Percentiles rank a stretch among this genome's conserved stretches.
These are phyloP conservation scores for Parnassius glacialis DNA, from an alignment of 2,888 invertebrate genomes.

Conservation along the genomic window DNA sequence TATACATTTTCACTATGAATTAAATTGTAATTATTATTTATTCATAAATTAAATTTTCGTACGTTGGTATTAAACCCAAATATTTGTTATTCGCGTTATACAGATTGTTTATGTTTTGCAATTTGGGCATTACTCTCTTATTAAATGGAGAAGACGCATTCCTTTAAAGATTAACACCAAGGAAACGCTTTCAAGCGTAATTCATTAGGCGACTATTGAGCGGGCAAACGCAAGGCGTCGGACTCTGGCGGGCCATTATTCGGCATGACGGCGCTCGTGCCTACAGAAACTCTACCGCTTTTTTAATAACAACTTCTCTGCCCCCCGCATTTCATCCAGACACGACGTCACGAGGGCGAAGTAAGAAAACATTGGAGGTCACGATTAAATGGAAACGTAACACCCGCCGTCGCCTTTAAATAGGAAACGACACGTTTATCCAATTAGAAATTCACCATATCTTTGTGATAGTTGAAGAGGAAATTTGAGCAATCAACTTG, in stretches of 20 bases:
- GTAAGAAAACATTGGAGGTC: constrained; percentile 51
- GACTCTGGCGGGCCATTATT: constrained; percentile 68
- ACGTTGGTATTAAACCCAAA: no score
- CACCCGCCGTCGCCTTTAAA: constrained; percentile 76
- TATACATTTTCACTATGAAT: no score
- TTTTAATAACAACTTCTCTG: constrained; percentile 36
- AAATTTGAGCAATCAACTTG: constrained; percentile 81
- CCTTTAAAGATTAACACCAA: constrained; percentile 61
- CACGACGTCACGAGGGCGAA: constrained; percentile 39
- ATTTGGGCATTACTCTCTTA: background rate
- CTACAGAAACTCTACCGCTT: constrained; percentile 49
- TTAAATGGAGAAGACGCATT: constrained; percentile 34
- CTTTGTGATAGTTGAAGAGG: constrained; percentile 81
- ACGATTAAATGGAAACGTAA: constrained; percentile 61
- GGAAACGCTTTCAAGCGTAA: constrained; percentile 63
- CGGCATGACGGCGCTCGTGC: constrained; percentile 77
- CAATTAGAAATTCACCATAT: constrained; percentile 82
- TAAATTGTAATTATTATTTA: no score
- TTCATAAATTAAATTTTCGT: no score
- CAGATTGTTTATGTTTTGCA: no score
- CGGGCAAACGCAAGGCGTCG: constrained; percentile 48
- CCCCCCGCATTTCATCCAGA: constrained; percentile 36
- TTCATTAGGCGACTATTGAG: constrained; percentile 74
- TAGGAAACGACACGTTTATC: constrained; percentile 82
- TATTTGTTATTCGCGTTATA: no score